Base-by-base conservation (phyloP, 2,113 vertebrate genomes). In the Scomber japonicus region DNA sequence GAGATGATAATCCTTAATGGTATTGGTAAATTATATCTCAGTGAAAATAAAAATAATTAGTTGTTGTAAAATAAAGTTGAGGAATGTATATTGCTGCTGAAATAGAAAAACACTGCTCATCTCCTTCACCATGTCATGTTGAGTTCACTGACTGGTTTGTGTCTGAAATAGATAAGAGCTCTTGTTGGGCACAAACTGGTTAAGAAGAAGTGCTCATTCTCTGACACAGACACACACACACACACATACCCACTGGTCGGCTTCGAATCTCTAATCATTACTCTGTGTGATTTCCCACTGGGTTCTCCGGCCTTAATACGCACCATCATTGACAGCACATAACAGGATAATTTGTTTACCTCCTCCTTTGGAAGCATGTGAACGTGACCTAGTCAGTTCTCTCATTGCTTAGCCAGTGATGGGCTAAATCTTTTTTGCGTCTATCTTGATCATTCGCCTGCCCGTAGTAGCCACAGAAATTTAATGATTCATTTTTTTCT, bases 281-380 rank as follows among this genome's bases (percentile, higher is more conserved):
- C 68, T 50, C 31, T 75, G 77, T 78, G 62, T 84, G 88, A 90
- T 91, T 88, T 91, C 92, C 81, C 85, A 65, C 79, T 78, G 83
- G 82, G 87, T 66, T 89, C 71, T 88, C 53, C 12, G 31, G 78
- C 46, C 67, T 64, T 75, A 85, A 87, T 86, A 75, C 14, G 7
- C 78, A 49, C 59, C 11, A 6, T 56, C 81, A 85, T 74, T 88
- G 83, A 88, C 44, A n/a, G 83, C 65, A 72, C 65, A 62, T 75
- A 91, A 82, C 70, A 51, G 70, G 77, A 80, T 88, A 70, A 92
- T 92, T 89, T 92, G 88, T 93, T 92, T 91, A 87, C 86, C 76
- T 1, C 75, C 68, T 78, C 50, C 63, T 84, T 71, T 81, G 59
- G 77, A 84, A 84, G 83, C 80, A 65, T 77, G 60, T 59, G 82